phyloP scores from a whole-genome alignment of 2,797 vertebrate genomes.

The Cirrhinus molitorella region DNA sequence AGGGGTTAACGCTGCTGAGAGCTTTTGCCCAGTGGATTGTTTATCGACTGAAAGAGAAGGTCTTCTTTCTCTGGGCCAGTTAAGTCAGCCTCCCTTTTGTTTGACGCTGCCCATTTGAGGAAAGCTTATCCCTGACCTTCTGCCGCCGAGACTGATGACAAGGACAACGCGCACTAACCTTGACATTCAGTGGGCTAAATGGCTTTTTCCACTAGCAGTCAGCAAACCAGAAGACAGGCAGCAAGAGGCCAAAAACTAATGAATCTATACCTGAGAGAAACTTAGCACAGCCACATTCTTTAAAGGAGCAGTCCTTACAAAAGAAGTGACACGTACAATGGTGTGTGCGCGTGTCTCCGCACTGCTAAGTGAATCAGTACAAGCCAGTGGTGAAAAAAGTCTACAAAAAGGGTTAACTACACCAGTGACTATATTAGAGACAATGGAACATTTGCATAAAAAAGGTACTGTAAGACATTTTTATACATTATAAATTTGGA shows the following conservation, averaged over 20 bases:
- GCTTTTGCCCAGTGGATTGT: constrained; percentile 77
- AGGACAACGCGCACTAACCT: constrained; percentile 88
- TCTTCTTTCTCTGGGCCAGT: constrained; percentile 81
- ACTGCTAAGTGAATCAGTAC: constrained; percentile 10
- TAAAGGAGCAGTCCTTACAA: constrained; percentile 70
- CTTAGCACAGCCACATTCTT: constrained; percentile 80
- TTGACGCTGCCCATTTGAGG: constrained; percentile 87
- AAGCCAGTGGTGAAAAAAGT: constrained; percentile 1
- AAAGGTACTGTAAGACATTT: constrained; percentile 6
- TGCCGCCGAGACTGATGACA: constrained; percentile 91
- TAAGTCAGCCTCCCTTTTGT: constrained; percentile 84
- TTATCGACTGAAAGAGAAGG: constrained; percentile 78
- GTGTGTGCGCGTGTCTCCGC: not conserved
- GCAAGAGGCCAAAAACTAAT: constrained; percentile 80
- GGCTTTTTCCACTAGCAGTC: constrained; percentile 90
- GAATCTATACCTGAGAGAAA: constrained; percentile 83
- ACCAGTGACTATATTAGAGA: constrained; percentile 17
- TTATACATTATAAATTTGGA: not conserved
- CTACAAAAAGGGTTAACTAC: constrained; percentile 21
- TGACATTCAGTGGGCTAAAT: constrained; percentile 96
- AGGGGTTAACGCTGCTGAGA: constrained; percentile 79
- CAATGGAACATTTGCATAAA: constrained; percentile 6
- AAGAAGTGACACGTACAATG: constrained; percentile 31
- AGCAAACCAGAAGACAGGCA: constrained; percentile 83
- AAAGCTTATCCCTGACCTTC: constrained; percentile 92